Base-by-base conservation (phyloP, 2,797 vertebrate species). In the Menidia menidia region DNA sequence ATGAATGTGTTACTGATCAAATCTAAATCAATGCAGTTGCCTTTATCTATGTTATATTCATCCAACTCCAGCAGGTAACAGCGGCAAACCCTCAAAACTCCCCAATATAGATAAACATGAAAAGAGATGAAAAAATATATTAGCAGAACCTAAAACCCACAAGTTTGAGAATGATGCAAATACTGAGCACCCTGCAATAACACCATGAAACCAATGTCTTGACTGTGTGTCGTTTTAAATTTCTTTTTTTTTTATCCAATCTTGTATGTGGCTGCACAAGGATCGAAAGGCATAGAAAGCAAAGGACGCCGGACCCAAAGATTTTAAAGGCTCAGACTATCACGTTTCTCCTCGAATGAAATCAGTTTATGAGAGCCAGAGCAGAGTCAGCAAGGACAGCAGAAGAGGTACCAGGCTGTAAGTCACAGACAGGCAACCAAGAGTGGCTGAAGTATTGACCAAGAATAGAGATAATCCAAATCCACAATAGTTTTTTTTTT, bases 281-380 rank as follows among this genome's bases (percentile, higher is more conserved):
- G 90, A 87, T 92, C 92, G 88, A 89, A 95, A 87, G 61, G 93
- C 89, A 92, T 92, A 90, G 83, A 91, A 92, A 92, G 81, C 84
- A 88, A 90, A 82, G 78, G 81, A 85, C 79, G 78, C 81, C 77
- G 60, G 25, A 78, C 91, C 89, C 87, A 68, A 57, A 84, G 88
- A 88, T 84, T 88, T 89, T 67, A 92, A 87, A 90, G 78, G 92
- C 91, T 92, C 91, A 91, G 83, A 87, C 87, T 68, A 56, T 88
- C 84, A 78, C 89, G 90, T 77, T 82, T 88, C 84, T 90, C 82
- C 78, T 81, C 44, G 42, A 82, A 81, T 57, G 41, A 86, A 78
- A 85, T 87, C 90, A 92, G 93, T 95, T 95, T 97, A 99, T 93
- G 93, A 97, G 92, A 99, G 93, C 93, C 96, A 94, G 89, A 97